phyloP scores from a whole-genome alignment of 2,888 invertebrate species.

The Heteropelma amictum region DNA sequence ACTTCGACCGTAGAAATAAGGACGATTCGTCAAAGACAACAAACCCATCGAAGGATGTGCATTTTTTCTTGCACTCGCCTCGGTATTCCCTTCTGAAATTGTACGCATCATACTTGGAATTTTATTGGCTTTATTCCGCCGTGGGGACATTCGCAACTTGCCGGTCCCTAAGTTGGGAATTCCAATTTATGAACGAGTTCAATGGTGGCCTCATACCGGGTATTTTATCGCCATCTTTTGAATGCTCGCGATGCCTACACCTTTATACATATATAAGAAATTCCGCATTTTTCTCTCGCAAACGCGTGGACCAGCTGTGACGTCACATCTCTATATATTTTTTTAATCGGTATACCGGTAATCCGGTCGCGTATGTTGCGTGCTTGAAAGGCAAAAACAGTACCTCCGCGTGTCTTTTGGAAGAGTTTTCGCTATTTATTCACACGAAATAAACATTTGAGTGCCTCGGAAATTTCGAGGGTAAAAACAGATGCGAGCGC shows the following conservation, averaged over 20 bases:
- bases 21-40: too few relatives aligned
- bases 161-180: conserved; percentile 43
- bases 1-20: too few relatives aligned
- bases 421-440: too few relatives aligned
- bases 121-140: conserved; percentile 40
- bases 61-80: conserved; percentile 7
- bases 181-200: conserved; percentile 40
- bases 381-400: too few relatives aligned
- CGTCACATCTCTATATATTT: too few relatives aligned
- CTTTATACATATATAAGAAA: neutral
- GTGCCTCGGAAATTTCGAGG: too few relatives aligned
- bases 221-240: conserved; percentile 42
- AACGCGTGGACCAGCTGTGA: too few relatives aligned
- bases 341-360: too few relatives aligned
- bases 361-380: too few relatives aligned
- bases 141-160: neutral
- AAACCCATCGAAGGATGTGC: neutral
- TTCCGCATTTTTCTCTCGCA: neutral
- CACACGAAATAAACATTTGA: too few relatives aligned
- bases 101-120: conserved; percentile 25
- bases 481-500: too few relatives aligned
- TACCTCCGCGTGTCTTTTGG: too few relatives aligned
- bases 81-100: conserved; percentile 22
- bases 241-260: conserved; percentile 18
- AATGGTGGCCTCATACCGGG: conserved; percentile 22